A percentile compares a stretch with the other conserved stretches of the same genome.
These are phyloP conservation scores for Anguilla pacifica DNA, from an alignment of 2,797 vertebrate genomes.

Conservation along the genomic window DNA sequence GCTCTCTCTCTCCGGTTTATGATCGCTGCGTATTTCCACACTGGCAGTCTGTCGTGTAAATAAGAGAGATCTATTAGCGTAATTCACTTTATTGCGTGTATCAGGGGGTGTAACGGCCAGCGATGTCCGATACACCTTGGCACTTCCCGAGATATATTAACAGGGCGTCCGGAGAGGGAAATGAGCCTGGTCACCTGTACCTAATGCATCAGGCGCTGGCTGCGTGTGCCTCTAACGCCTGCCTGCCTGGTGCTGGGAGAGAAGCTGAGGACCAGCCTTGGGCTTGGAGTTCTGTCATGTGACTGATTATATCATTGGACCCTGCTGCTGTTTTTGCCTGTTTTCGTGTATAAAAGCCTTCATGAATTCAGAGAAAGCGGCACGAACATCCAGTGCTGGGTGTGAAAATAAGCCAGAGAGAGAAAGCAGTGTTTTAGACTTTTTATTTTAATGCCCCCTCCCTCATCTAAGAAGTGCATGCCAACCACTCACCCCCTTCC, in stretches of 20 bases:
- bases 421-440: slow-evolving; percentile 5
- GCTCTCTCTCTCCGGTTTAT: not conserved
- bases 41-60: not conserved
- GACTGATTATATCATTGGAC: not conserved
- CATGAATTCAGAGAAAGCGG: not conserved
- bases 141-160: not conserved
- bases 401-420: not conserved
- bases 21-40: not conserved
- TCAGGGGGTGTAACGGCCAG: not conserved
- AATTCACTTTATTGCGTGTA: not conserved
- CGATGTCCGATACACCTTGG: not conserved
- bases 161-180: not conserved
- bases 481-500: not conserved
- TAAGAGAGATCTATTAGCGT: not conserved
- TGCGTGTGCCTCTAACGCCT: not conserved
- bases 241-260: slow-evolving; percentile 12
- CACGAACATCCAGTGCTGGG: not conserved
- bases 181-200: not conserved
- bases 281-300: not conserved
- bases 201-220: slow-evolving; percentile 3
- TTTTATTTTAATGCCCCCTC: not conserved
- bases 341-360: not conserved
- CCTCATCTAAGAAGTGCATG: not conserved
- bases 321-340: not conserved
- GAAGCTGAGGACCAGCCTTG: not conserved